A percentile compares a stretch with the other conserved stretches of the same genome.
Evolutionary conservation across 2,113 vertebrate species (phyloP).

Genomic region (Leiothrix lutea): DNA sequence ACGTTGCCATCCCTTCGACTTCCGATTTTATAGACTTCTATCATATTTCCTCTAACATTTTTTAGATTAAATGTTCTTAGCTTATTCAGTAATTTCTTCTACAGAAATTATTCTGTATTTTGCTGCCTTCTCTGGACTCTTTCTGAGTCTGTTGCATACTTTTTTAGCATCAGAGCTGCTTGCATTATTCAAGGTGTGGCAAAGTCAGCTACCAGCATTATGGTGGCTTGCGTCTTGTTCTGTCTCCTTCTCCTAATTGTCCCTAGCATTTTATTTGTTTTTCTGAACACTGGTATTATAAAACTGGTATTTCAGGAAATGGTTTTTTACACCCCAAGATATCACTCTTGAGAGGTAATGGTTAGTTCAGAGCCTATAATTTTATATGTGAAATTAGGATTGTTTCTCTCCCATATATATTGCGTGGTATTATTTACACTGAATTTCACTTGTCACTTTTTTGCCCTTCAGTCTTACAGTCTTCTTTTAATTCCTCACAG

Average conservation of each 20-base stretch:
- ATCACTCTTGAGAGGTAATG: neutral
- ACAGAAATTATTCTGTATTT: neutral
- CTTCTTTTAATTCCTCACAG: neutral
- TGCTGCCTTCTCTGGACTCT: neutral
- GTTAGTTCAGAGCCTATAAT: neutral
- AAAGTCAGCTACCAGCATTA: neutral
- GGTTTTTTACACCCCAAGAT: neutral
- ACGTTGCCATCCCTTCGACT: neutral
- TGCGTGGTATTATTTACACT: neutral
- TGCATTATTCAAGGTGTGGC: neutral
- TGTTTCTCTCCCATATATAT: neutral
- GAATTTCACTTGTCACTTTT: neutral
- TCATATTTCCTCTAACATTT: neutral
- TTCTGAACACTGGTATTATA: neutral
- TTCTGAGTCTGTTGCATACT: neutral
- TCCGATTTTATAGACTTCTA: neutral
- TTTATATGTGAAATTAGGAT: constrained; percentile 1
- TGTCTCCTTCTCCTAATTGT: neutral
- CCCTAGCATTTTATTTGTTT: neutral
- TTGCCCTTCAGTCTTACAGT: neutral
- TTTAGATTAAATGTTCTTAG: neutral
- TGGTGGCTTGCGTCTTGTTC: neutral
- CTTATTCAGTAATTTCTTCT: neutral
- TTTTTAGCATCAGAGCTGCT: neutral
- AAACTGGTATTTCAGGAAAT: neutral